Evolutionary conservation across 2,113 vertebrate species (phyloP), one percentile per base, ranked within the genome.

Genomic region (Scortum barcoo): DNA sequence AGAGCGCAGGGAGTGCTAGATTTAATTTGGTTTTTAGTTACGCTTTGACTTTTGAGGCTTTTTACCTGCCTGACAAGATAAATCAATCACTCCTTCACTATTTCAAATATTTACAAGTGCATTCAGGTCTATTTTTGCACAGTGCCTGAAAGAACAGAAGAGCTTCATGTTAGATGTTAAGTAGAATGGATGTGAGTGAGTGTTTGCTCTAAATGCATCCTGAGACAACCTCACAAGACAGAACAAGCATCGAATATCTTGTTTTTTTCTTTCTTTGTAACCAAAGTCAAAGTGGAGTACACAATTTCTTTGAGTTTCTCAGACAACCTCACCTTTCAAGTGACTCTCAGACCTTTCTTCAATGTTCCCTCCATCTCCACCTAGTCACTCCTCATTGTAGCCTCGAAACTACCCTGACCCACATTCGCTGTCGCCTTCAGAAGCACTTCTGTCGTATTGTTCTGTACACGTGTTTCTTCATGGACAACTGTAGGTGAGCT

Each of bases 401-500:
- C 50, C 48, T 44, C 4, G 24, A 60, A 83, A 90, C 83, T 63
- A 71, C 73, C 84, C 75, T 90, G 93, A 91, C 94, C 95, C 76
- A 95, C 46, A 94, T 94, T 86, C 82, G 72, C 79, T 48, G 70
- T 42, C 42, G 12, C 36, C 58, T 81, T 42, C 53, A 65, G 30
- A 85, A 76, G 66, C 68, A 57, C 33, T 56, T 9, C 46, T 16
- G 24, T 26, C 1, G 0, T 42, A 13, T 48, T 57, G 20, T 77
- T 54, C 26, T 58, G 36, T 48, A 44, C 68, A 66, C 5, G 24
- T 72, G 54, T 75, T 66, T 76, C 57, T 16, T 66, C 58, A 9
- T 50, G 38, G 14, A 68, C 68, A 24, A 51, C n/a, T 53, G 5
- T 65, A 78, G 44, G 42, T 56, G 44, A 80, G 28, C 51, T 53